Evolutionary conservation across 1,140 invertebrate species (phyloP), one percentile per base, ranked within the genome.

Genomic region (Cepaea nemoralis): DNA sequence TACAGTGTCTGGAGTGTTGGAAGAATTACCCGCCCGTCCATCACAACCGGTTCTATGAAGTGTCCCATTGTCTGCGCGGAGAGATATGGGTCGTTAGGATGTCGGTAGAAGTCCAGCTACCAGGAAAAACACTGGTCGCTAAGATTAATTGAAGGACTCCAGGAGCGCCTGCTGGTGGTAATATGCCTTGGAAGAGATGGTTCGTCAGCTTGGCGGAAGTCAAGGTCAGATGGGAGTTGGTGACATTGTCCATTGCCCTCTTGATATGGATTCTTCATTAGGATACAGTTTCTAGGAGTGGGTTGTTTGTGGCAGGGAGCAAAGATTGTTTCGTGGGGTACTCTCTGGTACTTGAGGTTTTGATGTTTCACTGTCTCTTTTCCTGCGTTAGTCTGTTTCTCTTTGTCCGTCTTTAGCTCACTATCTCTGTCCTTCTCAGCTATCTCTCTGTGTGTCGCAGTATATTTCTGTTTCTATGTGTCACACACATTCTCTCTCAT

Each of bases 1-100:
- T 63, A 63, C 59, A 63, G 59, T 63, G n/a, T 31, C 59, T 27
- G 1, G 59, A 63, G 59, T 63, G 59, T 63, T 31, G n/a, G 59
- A 63, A 63, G 59, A 63, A 31, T 63, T 63, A 63, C 59, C 33
- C 19, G 27, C n/a, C 2, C 59, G 59, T 63, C 59, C 59, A 63
- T 31, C 27, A 27, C 27, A 6, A 63, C 3, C n/a, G 27, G n/a
- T 6, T 63, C 59, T 16, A 63, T 31, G 59, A 63, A 63, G 59
- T 31, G n/a, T 1, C 59, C 59, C 22, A 63, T 31, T 63, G 27
- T 63, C n/a, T 63, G 27, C 16, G 1, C 12, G 59, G n/a, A 63
- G 59, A 31, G 59, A 63, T 63, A 31, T 31, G 59, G 59, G 27
- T 63, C 59, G 59, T 63, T 63, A 31, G 59, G 5, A 16, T 31